Percentiles rank a stretch among this genome's conserved stretches.
phyloP scores from a whole-genome alignment of 2,888 invertebrate genomes.

The Liodrosophila aerea region DNA sequence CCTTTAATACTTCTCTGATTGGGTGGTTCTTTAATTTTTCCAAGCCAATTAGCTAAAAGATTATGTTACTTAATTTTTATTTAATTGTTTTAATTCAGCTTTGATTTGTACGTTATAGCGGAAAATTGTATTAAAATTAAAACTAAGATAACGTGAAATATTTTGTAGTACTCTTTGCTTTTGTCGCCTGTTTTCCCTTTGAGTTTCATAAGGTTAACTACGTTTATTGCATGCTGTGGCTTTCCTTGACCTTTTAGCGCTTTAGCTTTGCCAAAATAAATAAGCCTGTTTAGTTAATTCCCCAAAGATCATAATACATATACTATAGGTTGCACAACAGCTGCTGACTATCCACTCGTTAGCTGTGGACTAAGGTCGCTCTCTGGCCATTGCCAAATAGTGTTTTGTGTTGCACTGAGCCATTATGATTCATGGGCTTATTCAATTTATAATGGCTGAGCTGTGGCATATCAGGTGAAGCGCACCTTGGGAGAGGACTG shows the following conservation, averaged over 20 bases:
- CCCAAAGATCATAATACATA: slow-evolving; percentile 54
- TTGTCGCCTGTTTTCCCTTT: no score
- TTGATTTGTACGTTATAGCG: no score
- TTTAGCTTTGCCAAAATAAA: slow-evolving; percentile 34
- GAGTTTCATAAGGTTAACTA: slow-evolving; percentile 14
- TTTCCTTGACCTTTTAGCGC: slow-evolving; percentile 48
- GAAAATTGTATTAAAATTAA: no score
- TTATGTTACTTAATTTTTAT: no score
- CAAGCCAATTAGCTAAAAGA: no score
- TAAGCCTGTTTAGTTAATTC: slow-evolving; percentile 30
- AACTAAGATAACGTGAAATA: no score
- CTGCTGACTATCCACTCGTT: slow-evolving; percentile 16
- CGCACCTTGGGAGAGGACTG: slow-evolving; percentile 12
- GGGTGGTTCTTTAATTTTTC: no score
- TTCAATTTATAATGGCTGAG: slow-evolving; percentile 38
- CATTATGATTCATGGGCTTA: slow-evolving; percentile 44
- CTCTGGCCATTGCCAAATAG: no score
- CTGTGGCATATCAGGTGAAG: slow-evolving; percentile 8
- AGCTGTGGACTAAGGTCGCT: no score
- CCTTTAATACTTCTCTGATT: no score
- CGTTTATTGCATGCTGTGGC: slow-evolving; percentile 6
- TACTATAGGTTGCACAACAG: slow-evolving; percentile 50
- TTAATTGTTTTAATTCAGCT: no score
- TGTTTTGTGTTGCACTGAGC: slow-evolving; percentile 20
- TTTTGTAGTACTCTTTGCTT: no score